Conservation (phyloP, 2,888 invertebrate species). For the Chironomus riparius region DNA sequence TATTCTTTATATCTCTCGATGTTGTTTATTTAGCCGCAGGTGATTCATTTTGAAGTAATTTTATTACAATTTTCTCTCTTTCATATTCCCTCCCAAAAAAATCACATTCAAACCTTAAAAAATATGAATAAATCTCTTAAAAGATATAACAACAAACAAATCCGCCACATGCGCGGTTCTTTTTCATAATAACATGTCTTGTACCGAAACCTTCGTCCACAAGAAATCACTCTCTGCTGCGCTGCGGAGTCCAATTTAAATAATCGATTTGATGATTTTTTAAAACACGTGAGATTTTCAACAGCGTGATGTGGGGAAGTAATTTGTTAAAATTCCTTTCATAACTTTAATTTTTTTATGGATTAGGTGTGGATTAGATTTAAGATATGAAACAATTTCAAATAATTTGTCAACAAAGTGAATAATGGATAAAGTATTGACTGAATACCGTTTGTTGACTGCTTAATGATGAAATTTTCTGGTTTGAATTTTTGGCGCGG, state of each 20-base stretch:
- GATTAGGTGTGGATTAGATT: not conserved
- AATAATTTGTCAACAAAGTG: not conserved
- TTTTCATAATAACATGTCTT: not conserved
- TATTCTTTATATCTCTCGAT: not conserved
- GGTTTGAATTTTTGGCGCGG: too few relatives aligned
- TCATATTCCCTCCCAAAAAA: not conserved
- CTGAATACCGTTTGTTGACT: too few relatives aligned
- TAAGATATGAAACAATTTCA: not conserved
- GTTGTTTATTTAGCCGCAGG: constrained; percentile 27
- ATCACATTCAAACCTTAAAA: too few relatives aligned
- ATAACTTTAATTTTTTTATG: not conserved
- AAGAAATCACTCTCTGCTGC: not conserved
- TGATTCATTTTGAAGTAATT: constrained; percentile 26
- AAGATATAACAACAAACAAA: constrained; percentile 18
- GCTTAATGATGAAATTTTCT: too few relatives aligned
- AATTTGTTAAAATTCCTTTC: not conserved
- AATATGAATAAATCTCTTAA: constrained; percentile 12
- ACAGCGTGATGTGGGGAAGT: not conserved
- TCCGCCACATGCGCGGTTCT: constrained; percentile 3
- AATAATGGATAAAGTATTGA: too few relatives aligned
- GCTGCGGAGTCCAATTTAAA: constrained; percentile 24
- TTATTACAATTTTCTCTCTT: constrained; percentile 16
- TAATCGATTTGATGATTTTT: constrained; percentile 25
- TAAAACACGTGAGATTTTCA: constrained; percentile 20
- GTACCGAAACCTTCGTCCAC: not conserved